These are phyloP conservation scores for Beris chalybata DNA, from an alignment of 2,888 invertebrate species.

Conservation along the genomic window DNA sequence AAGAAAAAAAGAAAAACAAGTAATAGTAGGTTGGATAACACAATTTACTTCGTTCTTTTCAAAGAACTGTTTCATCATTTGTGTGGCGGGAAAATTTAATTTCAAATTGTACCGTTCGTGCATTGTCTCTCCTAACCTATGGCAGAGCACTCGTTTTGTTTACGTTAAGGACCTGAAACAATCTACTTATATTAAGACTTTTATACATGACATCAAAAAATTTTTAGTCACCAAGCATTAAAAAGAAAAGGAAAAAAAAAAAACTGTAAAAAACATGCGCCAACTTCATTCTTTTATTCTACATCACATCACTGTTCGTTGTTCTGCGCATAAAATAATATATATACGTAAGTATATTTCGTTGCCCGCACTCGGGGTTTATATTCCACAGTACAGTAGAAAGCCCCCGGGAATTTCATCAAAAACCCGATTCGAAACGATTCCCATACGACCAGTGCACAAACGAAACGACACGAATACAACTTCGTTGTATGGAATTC, in stretches of 20 bases:
- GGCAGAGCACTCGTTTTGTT: too few relatives aligned
- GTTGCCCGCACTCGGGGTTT: slow-evolving; percentile 26
- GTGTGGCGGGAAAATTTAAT: too few relatives aligned
- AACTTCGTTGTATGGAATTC: slow-evolving; percentile 38
- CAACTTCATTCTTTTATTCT: slow-evolving; percentile 38
- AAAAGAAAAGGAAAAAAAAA: slow-evolving; percentile 8
- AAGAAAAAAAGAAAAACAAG: too few relatives aligned
- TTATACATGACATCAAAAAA: too few relatives aligned
- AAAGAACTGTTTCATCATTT: too few relatives aligned
- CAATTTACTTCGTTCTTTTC: too few relatives aligned
- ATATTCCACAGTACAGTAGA: slow-evolving; percentile 32
- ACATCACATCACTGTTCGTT: slow-evolving; percentile 31
- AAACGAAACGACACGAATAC: slow-evolving; percentile 10
- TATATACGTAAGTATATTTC: slow-evolving; percentile 38
- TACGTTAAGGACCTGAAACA: too few relatives aligned
- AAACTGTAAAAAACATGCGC: slow-evolving; percentile 36
- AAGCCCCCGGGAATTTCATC: slow-evolving; percentile 37
- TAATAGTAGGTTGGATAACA: too few relatives aligned
- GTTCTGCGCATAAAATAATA: slow-evolving; percentile 42
- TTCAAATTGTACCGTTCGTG: too few relatives aligned
- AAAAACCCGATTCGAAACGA: slow-evolving; percentile 29
- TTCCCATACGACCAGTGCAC: neutral
- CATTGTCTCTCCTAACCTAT: too few relatives aligned
- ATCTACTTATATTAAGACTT: too few relatives aligned
- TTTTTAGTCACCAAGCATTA: slow-evolving; percentile 4